Conservation (phyloP, 2,888 invertebrate genomes). For the Eugnorisma glareosa region DNA sequence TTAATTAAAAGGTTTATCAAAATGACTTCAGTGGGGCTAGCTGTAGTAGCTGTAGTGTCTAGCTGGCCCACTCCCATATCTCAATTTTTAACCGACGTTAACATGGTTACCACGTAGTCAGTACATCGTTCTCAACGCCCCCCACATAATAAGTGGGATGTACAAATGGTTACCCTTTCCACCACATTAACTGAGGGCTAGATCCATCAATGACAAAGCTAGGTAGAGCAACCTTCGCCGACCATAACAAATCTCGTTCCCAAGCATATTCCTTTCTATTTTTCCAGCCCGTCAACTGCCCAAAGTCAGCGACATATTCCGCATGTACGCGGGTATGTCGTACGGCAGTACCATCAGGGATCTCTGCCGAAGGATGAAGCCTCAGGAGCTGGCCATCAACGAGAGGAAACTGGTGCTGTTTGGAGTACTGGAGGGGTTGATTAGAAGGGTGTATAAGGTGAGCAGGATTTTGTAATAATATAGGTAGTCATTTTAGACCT, state of each 20-base stretch:
- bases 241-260: neutral
- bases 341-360: conserved; percentile 94
- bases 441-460: conserved; percentile 95
- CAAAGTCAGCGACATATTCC: conserved; percentile 93
- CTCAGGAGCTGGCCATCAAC: conserved; percentile 94
- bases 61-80: no score
- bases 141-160: no score
- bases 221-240: no score
- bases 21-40: no score
- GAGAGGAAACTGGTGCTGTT: conserved; percentile 96
- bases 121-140: no score
- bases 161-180: no score
- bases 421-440: conserved; percentile 95
- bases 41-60: no score
- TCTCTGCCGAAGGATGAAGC: conserved; percentile 93
- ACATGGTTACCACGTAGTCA: no score
- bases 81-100: no score
- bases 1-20: no score
- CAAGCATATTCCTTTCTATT: neutral
- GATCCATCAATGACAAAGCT: no score
- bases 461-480: neutral
- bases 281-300: conserved; percentile 92
- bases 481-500: neutral
- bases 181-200: no score
- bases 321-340: conserved; percentile 94